Evolutionary conservation across 2,888 invertebrate genomes (phyloP), one percentile per base, ranked within the genome.

Genomic region (Ptychoptera albimana): DNA sequence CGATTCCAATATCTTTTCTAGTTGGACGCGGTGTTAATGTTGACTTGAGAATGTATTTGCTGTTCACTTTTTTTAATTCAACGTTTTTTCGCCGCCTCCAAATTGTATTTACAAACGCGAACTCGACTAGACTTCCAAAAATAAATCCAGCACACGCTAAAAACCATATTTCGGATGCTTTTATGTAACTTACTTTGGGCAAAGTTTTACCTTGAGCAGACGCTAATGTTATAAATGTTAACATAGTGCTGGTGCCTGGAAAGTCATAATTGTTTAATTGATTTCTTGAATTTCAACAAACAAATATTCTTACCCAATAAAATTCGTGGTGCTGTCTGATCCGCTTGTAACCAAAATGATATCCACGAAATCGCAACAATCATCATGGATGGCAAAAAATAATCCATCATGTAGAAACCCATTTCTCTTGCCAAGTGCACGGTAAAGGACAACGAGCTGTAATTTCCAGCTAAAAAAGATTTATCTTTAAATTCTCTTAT

Each of bases 151-250:
- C 82, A 57, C 87, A 87, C 6, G 81, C 86, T 44, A 89, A 66
- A 61, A 88, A 88, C 87, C 88, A 89, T 48, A 88, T 82, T 64
- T 89, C 88, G 49, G 86, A 86, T 2, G 86, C 84, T 65, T 88
- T 89, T 48, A 88, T 85, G 57, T 88, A 88, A 2, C 87, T 87
- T 15, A 88, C 88, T 63, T 88, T 88, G 1, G 88, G 88, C 48
- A 88, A 64, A 7, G 82, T 84, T 63, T 85, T 86, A 41, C 82
- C 83, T 54, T 86, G 82, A 32, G 85, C 84, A 8, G 86, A 82
- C 32, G 86, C 86, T 48, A 88, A 68, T 11, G 88, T 88, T 54
- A 88, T 88, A 57, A 88, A 88, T 37, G 88, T 84, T 51, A 88
- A 68, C 77, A 88, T 83, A 1, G 87, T 87, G 53, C 83, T 82